Percentiles rank a stretch among this genome's conserved stretches.
These are phyloP conservation scores for Tetragonula carbonaria DNA, from an alignment of 2,888 invertebrate species.

Conservation along the genomic window DNA sequence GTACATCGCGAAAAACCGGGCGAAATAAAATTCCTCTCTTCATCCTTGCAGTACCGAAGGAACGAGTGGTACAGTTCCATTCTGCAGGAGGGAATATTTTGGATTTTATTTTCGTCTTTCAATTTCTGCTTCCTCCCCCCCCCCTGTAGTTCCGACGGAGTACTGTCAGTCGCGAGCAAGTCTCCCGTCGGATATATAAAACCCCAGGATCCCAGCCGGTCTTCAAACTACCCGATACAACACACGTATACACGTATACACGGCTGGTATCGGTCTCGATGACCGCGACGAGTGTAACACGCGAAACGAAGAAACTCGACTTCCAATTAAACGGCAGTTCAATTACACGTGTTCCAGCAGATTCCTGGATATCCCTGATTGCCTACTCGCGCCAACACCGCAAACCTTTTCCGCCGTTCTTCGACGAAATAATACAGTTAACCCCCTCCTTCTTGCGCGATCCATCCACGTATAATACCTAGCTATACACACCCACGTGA, in stretches of 20 bases:
- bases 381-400: slow-evolving; percentile 38
- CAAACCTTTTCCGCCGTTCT: slow-evolving; percentile 52
- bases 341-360: slow-evolving; percentile 69
- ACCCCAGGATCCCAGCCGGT: slow-evolving; percentile 58
- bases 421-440: slow-evolving; percentile 68
- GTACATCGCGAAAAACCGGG: background rate
- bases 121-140: slow-evolving; percentile 25
- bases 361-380: slow-evolving; percentile 40
- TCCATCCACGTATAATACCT: slow-evolving; percentile 10
- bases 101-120: slow-evolving; percentile 47
- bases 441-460: slow-evolving; percentile 36
- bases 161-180: slow-evolving; percentile 11
- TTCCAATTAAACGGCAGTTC: slow-evolving; percentile 79
- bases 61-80: slow-evolving; percentile 6
- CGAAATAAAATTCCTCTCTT: slow-evolving; percentile 30
- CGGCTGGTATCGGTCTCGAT: slow-evolving; percentile 30
- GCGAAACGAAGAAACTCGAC: slow-evolving; percentile 68
- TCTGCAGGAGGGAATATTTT: slow-evolving; percentile 15
- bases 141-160: background rate
- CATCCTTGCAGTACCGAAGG: background rate
- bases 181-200: slow-evolving; percentile 42
- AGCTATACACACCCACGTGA: no score
- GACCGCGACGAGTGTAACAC: slow-evolving; percentile 34
- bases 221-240: slow-evolving; percentile 64
- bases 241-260: slow-evolving; percentile 34